phyloP scores from a whole-genome alignment of 23 tunicate species.

The Trididemnum clinides region DNA sequence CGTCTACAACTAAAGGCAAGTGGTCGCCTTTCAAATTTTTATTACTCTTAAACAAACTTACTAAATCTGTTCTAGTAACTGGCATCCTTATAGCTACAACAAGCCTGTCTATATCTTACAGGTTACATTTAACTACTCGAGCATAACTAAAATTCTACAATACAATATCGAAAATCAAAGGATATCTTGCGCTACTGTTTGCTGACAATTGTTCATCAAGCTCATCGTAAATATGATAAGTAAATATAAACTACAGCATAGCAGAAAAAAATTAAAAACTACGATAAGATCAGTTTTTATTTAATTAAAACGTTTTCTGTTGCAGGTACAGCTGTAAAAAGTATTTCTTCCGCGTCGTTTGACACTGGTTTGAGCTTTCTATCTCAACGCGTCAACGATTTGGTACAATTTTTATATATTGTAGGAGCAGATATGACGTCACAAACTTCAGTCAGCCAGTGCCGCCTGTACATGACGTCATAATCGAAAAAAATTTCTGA shows the following conservation, averaged over 20 bases:
- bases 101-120: no score
- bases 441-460: background rate
- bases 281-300: background rate
- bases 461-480: background rate
- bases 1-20: background rate
- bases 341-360: background rate
- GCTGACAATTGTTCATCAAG: background rate
- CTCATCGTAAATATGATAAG: background rate
- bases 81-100: background rate
- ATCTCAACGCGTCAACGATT: background rate
- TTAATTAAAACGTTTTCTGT: background rate
- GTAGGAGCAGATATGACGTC: no score
- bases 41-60: background rate
- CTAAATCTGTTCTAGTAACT: background rate
- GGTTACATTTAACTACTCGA: no score
- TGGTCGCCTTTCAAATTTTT: background rate
- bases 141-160: no score
- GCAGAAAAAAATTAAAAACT: background rate
- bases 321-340: background rate
- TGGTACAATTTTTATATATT: background rate
- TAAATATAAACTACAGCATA: background rate
- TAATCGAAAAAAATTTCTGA: no score
- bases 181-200: no score
- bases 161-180: no score
- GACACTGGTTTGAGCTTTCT: background rate